phyloP scores from a whole-genome alignment of 2,113 vertebrate genomes.

The Puffinus mauretanicus region DNA sequence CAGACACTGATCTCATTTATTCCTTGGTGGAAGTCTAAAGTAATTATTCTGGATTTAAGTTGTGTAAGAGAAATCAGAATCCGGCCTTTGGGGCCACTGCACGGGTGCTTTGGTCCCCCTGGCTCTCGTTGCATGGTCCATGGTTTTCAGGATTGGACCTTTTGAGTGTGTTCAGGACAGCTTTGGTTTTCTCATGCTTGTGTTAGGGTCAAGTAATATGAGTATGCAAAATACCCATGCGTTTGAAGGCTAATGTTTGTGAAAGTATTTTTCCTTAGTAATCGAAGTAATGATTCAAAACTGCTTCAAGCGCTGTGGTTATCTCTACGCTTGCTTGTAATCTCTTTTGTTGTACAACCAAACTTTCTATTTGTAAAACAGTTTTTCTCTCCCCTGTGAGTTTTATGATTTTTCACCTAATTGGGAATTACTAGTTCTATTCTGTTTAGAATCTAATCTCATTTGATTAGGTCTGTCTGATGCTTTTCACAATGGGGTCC shows the following conservation, averaged over 20 bases:
- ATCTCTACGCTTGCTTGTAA: neutral
- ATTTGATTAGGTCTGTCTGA: neutral
- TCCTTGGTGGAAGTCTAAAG: conserved; percentile 23
- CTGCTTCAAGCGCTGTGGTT: neutral
- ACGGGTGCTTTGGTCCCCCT: neutral
- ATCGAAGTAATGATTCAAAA: neutral
- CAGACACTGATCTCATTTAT: conserved; percentile 19
- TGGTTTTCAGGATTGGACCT: neutral
- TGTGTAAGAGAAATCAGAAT: conserved; percentile 6
- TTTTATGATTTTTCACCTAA: conserved; percentile 39
- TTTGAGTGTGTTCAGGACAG: neutral
- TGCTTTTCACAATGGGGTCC: conserved; percentile 18
- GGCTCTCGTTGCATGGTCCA: accelerated
- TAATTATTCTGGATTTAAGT: conserved; percentile 18
- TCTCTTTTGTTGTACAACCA: neutral
- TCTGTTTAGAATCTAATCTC: neutral
- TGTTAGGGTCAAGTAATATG: neutral
- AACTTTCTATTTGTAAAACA: neutral
- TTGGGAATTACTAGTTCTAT: conserved; percentile 26
- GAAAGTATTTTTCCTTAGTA: neutral
- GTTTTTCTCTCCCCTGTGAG: neutral
- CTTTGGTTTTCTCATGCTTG: neutral
- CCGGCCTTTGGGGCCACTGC: neutral
- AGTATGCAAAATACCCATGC: neutral
- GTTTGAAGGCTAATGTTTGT: neutral